Percentiles rank a stretch among this genome's conserved stretches.
These are phyloP conservation scores for Amazonetta brasiliensis DNA, from an alignment of 2,797 vertebrate species.

Conservation along the genomic window DNA sequence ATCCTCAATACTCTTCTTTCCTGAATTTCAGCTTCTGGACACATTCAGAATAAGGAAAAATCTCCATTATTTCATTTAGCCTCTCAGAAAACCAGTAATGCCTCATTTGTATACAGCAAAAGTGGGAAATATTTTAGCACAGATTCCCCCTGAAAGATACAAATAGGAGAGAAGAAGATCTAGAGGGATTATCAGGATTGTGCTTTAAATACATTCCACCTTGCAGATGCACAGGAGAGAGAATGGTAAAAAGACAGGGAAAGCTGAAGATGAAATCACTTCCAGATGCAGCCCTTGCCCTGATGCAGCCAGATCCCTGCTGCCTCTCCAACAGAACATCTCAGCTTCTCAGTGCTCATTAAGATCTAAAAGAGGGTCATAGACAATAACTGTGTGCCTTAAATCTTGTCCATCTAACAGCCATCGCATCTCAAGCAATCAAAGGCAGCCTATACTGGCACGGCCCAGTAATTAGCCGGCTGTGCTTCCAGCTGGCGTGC, in stretches of 20 bases:
- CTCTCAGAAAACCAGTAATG: neutral
- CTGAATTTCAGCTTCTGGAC: neutral
- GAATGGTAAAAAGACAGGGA: slow-evolving; percentile 12
- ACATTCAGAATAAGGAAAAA: neutral
- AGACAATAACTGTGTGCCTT: slow-evolving; percentile 53
- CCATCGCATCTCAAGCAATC: slow-evolving; percentile 57
- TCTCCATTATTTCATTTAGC: neutral
- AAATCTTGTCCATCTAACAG: slow-evolving; percentile 66
- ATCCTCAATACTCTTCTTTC: neutral
- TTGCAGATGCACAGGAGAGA: slow-evolving; percentile 3
- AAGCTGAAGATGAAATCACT: slow-evolving; percentile 41
- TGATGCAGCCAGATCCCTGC: slow-evolving; percentile 34
- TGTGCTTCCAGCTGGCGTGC: slow-evolving; percentile 73
- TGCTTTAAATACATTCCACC: slow-evolving; percentile 42
- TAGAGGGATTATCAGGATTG: slow-evolving; percentile 13
- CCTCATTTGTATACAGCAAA: slow-evolving; percentile 6
- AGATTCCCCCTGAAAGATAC: neutral
- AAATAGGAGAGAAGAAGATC: neutral
- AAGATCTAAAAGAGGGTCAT: slow-evolving; percentile 37
- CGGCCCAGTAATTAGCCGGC: slow-evolving; percentile 56
- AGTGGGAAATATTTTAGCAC: neutral
- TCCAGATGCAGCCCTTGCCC: slow-evolving; percentile 65
- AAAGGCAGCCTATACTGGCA: slow-evolving; percentile 62
- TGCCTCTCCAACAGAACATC: slow-evolving; percentile 40
- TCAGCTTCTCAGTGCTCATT: slow-evolving; percentile 57